Evolutionary conservation across 2,797 vertebrate genomes (phyloP).

Genomic region (Benthosema pterotum): DNA sequence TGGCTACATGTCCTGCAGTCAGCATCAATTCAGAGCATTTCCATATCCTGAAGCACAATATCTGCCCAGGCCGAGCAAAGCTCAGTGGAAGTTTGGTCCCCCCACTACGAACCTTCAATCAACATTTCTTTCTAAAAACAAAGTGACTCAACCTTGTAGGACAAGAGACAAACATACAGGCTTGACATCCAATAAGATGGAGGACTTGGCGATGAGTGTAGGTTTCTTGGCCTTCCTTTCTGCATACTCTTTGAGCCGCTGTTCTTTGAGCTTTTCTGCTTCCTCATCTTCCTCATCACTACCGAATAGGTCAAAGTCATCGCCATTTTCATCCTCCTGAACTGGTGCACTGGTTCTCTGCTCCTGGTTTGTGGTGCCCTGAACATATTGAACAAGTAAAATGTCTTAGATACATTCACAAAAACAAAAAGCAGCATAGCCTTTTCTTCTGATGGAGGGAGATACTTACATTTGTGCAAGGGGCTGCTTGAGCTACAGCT

Average conservation of each 20-base stretch:
- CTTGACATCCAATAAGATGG: constrained; percentile 95
- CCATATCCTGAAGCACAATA: too few relatives aligned
- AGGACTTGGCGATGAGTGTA: constrained; percentile 90
- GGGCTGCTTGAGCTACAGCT: constrained; percentile 50
- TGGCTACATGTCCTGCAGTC: too few relatives aligned
- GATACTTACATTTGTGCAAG: constrained; percentile 68
- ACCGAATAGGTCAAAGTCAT: constrained; percentile 91
- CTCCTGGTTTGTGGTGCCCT: constrained; percentile 61
- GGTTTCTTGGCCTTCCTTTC: constrained; percentile 93
- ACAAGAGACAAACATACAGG: constrained; percentile 79
- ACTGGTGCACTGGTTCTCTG: constrained; percentile 53
- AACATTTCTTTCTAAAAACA: too few relatives aligned
- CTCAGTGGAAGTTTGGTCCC: too few relatives aligned
- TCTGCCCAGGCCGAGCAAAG: too few relatives aligned
- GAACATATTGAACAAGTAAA: background rate
- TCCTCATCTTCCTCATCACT: constrained; percentile 91
- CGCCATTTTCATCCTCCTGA: constrained; percentile 66
- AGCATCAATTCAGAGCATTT: too few relatives aligned
- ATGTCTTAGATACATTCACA: background rate
- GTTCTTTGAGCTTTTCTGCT: constrained; percentile 86
- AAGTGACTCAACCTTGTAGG: too few relatives aligned
- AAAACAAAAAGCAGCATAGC: background rate
- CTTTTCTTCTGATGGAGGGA: background rate
- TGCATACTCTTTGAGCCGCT: constrained; percentile 88
- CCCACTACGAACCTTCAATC: too few relatives aligned